phyloP scores from a whole-genome alignment of 2,888 invertebrate genomes.

The Resseliella maxima region DNA sequence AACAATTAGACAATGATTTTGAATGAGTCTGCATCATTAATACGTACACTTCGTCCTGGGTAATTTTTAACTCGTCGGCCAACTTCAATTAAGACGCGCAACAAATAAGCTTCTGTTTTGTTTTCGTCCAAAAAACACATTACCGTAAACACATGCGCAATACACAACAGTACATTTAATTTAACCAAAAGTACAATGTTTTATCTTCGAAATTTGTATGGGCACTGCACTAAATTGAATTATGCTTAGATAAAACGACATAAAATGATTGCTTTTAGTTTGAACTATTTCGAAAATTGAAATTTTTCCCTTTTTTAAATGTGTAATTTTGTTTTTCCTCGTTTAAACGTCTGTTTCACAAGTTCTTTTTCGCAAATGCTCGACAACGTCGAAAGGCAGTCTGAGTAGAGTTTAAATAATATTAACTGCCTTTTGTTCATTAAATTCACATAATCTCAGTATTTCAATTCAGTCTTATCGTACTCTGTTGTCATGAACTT shows the following conservation, averaged over 20 bases:
- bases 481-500: conserved; percentile 23
- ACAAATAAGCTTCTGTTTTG: conserved; percentile 43
- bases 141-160: background rate
- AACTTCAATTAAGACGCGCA: conserved; percentile 43
- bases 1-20: background rate
- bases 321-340: too few relatives aligned
- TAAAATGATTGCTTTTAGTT: background rate
- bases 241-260: background rate
- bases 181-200: background rate
- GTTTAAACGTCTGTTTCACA: too few relatives aligned
- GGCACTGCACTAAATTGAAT: background rate
- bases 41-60: conserved; percentile 23
- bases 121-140: conserved; percentile 54
- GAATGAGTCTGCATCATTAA: background rate
- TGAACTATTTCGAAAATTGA: background rate
- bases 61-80: conserved; percentile 7
- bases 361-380: too few relatives aligned
- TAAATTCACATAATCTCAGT: conserved; percentile 21
- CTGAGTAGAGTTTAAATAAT: background rate
- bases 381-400: background rate
- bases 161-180: conserved; percentile 9
- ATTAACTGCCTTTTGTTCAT: background rate
- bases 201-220: background rate
- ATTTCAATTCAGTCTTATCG: conserved; percentile 30
- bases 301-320: background rate